These are phyloP conservation scores for Coracopsis vasa DNA, from an alignment of 2,113 vertebrate species.

Conservation along the genomic window DNA sequence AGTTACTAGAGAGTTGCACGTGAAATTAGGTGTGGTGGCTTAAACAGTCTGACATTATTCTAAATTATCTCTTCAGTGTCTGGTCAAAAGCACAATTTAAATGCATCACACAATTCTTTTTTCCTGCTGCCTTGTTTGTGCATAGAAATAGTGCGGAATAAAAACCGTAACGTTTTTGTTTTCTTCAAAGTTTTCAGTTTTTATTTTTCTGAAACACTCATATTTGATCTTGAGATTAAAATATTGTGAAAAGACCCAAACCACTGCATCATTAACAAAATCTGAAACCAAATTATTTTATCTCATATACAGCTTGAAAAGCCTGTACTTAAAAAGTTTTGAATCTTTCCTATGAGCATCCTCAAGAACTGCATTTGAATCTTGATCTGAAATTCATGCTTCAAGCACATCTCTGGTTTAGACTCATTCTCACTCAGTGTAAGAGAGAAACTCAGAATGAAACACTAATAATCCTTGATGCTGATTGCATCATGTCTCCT, in stretches of 20 bases:
- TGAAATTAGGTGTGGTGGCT: neutral
- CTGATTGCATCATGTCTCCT: neutral
- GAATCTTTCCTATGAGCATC: neutral
- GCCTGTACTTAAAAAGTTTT: neutral
- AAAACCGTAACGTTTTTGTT: neutral
- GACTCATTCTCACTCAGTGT: neutral
- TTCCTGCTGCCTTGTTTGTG: neutral
- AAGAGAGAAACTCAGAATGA: neutral
- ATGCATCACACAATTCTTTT: neutral
- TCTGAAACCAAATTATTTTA: neutral
- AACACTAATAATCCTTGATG: neutral
- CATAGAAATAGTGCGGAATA: neutral
- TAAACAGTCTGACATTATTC: neutral
- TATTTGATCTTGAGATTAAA: neutral
- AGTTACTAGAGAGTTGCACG: neutral
- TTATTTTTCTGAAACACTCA: neutral
- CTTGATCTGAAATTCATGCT: neutral
- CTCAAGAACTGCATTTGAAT: neutral
- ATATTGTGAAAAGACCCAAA: neutral
- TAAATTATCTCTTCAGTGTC: neutral
- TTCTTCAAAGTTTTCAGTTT: neutral
- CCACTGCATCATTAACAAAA: neutral
- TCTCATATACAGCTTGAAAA: neutral
- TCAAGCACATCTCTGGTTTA: neutral
- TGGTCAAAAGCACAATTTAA: neutral